Evolutionary conservation across 2,797 vertebrate genomes (phyloP).

Genomic region (Staurois parvus): DNA sequence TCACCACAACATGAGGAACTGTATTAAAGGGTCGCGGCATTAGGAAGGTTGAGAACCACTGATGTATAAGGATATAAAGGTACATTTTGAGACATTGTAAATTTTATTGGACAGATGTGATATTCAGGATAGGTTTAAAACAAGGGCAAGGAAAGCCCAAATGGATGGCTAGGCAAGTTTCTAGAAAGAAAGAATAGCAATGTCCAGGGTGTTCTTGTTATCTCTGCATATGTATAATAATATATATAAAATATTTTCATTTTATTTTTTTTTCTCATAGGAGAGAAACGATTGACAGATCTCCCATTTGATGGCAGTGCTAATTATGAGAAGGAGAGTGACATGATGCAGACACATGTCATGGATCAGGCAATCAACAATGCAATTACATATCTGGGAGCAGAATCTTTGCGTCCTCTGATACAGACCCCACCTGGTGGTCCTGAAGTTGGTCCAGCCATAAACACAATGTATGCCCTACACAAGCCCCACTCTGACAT

Average conservation of each 20-base stretch:
- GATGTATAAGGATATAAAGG: too few species aligned
- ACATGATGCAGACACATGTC: constrained; percentile 94
- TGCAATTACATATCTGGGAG: constrained; percentile 96
- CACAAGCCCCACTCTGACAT: constrained; percentile 83
- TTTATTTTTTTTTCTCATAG: constrained; percentile 71
- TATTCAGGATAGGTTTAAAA: too few species aligned
- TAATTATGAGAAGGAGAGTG: constrained; percentile 82
- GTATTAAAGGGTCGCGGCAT: too few species aligned
- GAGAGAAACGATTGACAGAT: constrained; percentile 91
- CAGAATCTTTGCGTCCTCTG: constrained; percentile 93
- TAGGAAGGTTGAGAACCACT: too few species aligned
- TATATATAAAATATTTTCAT: not conserved
- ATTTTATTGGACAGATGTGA: too few species aligned
- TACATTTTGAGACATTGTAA: too few species aligned
- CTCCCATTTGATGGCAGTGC: constrained; percentile 85
- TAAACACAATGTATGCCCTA: constrained; percentile 86
- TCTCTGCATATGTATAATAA: too few species aligned
- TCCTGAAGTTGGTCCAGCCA: constrained; percentile 80
- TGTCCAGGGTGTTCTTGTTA: too few species aligned
- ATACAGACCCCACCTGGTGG: constrained; percentile 91
- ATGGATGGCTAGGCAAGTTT: too few species aligned
- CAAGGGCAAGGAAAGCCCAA: too few species aligned
- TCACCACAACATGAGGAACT: too few species aligned
- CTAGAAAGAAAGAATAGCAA: too few species aligned
- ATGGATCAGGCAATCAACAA: constrained; percentile 99